These are phyloP conservation scores for Xanthia togata DNA, from an alignment of 2,888 invertebrate genomes.

Conservation along the genomic window DNA sequence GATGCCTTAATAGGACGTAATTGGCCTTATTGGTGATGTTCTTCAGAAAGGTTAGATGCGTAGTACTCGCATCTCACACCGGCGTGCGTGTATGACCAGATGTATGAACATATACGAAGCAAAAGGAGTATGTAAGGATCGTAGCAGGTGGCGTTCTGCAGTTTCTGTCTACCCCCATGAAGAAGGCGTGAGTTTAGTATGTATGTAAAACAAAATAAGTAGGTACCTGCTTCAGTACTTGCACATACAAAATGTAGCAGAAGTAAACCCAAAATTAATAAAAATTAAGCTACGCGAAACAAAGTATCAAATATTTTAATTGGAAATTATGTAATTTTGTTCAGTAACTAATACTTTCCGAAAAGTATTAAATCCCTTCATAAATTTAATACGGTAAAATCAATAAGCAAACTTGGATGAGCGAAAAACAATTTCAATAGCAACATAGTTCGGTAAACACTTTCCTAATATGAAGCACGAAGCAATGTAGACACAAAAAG, in stretches of 20 bases:
- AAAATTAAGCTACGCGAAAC: background rate
- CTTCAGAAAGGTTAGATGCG: background rate
- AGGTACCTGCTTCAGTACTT: background rate
- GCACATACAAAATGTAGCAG: background rate
- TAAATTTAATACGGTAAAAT: conserved; percentile 36
- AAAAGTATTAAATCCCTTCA: conserved; percentile 31
- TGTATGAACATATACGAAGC: background rate
- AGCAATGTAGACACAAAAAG: conserved; percentile 19
- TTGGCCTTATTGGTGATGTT: background rate
- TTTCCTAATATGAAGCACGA: conserved; percentile 29
- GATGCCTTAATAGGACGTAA: too few relatives aligned
- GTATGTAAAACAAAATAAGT: background rate
- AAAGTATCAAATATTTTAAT: conserved; percentile 19
- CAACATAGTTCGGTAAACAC: conserved; percentile 42
- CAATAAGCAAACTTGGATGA: conserved; percentile 38
- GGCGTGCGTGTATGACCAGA: background rate
- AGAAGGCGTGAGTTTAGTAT: background rate
- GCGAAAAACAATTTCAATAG: conserved; percentile 56
- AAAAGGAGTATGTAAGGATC: background rate
- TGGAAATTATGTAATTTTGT: background rate
- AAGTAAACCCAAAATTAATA: conserved; percentile 22
- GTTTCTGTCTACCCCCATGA: background rate
- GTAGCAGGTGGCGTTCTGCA: background rate
- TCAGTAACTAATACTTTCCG: conserved; percentile 21
- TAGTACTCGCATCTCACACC: background rate